Evolutionary conservation across 2,888 invertebrate genomes (phyloP).

Genomic region (Anorthoa munda): DNA sequence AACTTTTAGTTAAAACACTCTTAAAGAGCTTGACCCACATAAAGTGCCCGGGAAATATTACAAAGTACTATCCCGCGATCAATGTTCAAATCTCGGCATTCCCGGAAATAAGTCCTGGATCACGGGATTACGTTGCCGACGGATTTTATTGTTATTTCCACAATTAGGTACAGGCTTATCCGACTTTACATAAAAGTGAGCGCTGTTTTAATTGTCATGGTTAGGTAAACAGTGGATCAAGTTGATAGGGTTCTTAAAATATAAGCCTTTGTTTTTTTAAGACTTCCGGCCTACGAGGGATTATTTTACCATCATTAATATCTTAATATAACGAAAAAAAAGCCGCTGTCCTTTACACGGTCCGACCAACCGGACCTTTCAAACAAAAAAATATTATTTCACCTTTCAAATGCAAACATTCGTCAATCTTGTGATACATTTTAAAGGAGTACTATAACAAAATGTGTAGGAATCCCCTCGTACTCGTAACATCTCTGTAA

Average conservation of each 20-base stretch:
- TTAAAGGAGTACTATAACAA: too few species aligned
- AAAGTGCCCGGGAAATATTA: constrained; percentile 61
- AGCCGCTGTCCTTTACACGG: too few species aligned
- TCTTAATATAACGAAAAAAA: not conserved
- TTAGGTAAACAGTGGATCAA: constrained; percentile 30
- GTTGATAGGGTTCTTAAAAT: constrained; percentile 20
- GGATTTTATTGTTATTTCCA: constrained; percentile 66
- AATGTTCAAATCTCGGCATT: constrained; percentile 61
- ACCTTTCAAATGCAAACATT: not conserved
- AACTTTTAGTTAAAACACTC: constrained; percentile 59
- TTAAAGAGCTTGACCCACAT: constrained; percentile 63
- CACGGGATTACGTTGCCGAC: constrained; percentile 57
- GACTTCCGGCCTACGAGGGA: not conserved
- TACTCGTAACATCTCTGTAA: too few species aligned
- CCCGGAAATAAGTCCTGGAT: constrained; percentile 64
- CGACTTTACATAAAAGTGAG: constrained; percentile 50
- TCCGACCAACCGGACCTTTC: too few species aligned
- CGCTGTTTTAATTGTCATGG: constrained; percentile 53
- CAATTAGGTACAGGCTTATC: constrained; percentile 58
- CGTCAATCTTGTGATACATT: too few species aligned
- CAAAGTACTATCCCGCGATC: constrained; percentile 55
- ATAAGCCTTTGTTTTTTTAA: not conserved
- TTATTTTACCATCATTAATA: constrained; percentile 13
- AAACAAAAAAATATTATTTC: not conserved
- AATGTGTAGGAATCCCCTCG: too few species aligned